A percentile compares a stretch with the other conserved stretches of the same genome.
Evolutionary conservation across 2,888 invertebrate genomes (phyloP).

Genomic region (Dioctria linearis): DNA sequence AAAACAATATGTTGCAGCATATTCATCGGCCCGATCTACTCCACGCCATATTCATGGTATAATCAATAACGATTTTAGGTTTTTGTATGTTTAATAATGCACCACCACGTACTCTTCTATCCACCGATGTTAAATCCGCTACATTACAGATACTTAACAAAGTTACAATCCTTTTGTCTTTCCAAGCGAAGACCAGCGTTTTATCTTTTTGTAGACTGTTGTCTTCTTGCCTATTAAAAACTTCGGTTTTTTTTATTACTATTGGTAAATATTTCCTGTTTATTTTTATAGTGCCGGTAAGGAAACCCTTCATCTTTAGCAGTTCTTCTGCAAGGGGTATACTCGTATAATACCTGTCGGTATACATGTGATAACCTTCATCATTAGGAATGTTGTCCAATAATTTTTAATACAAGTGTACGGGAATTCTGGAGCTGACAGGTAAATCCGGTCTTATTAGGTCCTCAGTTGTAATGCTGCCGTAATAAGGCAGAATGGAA

Average conservation of each 20-base stretch:
- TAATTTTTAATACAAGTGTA: neutral
- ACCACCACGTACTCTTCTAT: slow-evolving; percentile 20
- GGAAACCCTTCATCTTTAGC: slow-evolving; percentile 3
- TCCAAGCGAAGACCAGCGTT: slow-evolving; percentile 13
- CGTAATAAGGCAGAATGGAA: slow-evolving; percentile 21
- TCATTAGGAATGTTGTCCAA: neutral
- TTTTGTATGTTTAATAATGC: slow-evolving; percentile 12
- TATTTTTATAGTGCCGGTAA: slow-evolving; percentile 20
- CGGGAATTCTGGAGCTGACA: slow-evolving; percentile 10
- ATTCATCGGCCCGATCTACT: slow-evolving; percentile 26
- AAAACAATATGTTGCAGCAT: slow-evolving; percentile 35
- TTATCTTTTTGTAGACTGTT: slow-evolving; percentile 1
- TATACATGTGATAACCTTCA: slow-evolving; percentile 24
- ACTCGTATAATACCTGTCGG: slow-evolving; percentile 19
- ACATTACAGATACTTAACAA: slow-evolving; percentile 25
- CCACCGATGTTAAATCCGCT: slow-evolving; percentile 18
- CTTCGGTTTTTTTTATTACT: slow-evolving; percentile 19
- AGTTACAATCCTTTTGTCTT: slow-evolving; percentile 35
- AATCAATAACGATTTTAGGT: too few species aligned
- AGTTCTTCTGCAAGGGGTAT: slow-evolving; percentile 19
- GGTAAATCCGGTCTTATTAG: slow-evolving; percentile 13
- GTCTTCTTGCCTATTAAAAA: slow-evolving; percentile 19
- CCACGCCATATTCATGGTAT: too few species aligned
- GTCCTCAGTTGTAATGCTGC: slow-evolving; percentile 5
- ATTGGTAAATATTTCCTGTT: slow-evolving; percentile 26